Evolutionary conservation across 2,797 vertebrate species (phyloP).

Genomic region (Silurus lanzhouensis): DNA sequence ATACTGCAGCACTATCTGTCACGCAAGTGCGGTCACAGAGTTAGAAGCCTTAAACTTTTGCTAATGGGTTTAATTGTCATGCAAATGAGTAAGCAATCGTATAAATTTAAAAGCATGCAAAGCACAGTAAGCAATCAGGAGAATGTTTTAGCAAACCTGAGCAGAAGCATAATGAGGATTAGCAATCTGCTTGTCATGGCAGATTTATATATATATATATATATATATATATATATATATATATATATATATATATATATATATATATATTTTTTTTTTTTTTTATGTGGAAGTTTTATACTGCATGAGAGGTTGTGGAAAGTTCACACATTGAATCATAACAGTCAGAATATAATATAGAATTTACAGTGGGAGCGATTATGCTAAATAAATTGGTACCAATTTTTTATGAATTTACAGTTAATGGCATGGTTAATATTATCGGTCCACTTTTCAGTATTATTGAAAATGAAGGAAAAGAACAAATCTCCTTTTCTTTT

Average conservation of each 20-base stretch:
- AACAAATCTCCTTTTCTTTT: neutral
- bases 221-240: too few relatives aligned
- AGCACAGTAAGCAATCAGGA: neutral
- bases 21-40: neutral
- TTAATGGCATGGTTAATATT: neutral
- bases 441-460: neutral
- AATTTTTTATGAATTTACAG: neutral
- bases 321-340: neutral
- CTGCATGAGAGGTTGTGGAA: neutral
- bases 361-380: neutral
- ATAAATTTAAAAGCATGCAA: neutral
- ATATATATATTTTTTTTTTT: neutral
- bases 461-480: neutral
- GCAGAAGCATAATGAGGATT: slow-evolving; percentile 21
- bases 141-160: neutral
- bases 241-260: too few relatives aligned
- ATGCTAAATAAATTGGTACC: neutral
- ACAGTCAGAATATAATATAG: neutral
- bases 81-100: slow-evolving; percentile 7
- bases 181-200: neutral
- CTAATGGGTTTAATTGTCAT: slow-evolving; percentile 16
- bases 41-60: neutral
- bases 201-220: too few relatives aligned
- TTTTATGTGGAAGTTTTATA: neutral
- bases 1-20: neutral